A percentile compares a stretch with the other conserved stretches of the same genome.
Evolutionary conservation across 2,797 vertebrate genomes (phyloP).

Genomic region (Nannoperca obscura): DNA sequence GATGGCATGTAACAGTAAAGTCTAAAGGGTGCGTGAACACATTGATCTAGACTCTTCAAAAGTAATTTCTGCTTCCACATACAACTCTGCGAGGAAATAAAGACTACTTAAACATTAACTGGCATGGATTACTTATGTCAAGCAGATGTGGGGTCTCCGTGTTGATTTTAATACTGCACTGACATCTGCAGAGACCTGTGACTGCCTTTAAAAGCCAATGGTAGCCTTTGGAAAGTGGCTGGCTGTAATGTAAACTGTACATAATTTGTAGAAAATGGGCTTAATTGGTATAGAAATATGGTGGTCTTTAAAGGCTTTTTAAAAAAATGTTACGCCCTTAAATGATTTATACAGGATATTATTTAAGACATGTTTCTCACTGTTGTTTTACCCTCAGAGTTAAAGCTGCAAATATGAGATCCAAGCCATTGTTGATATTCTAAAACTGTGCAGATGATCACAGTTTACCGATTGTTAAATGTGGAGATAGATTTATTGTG

Average conservation of each 20-base stretch:
- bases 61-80: neutral
- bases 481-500: slow-evolving; percentile 27
- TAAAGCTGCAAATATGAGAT: slow-evolving; percentile 1
- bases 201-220: neutral
- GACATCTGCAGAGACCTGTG: neutral
- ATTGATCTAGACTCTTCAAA: neutral
- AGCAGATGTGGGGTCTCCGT: neutral
- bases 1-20: no score
- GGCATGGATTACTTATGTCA: neutral
- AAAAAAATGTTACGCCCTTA: no score
- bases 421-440: neutral
- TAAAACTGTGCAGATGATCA: neutral
- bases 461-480: slow-evolving; percentile 14
- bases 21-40: no score
- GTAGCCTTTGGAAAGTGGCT: neutral
- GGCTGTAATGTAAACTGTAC: neutral
- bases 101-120: neutral
- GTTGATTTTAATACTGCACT: neutral
- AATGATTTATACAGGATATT: neutral
- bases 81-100: neutral
- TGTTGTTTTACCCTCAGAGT: neutral
- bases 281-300: neutral
- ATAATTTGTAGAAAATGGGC: neutral
- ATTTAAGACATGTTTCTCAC: neutral
- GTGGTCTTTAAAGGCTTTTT: neutral